phyloP scores from a whole-genome alignment of 2,888 invertebrate genomes.

The Drosophila rellima region DNA sequence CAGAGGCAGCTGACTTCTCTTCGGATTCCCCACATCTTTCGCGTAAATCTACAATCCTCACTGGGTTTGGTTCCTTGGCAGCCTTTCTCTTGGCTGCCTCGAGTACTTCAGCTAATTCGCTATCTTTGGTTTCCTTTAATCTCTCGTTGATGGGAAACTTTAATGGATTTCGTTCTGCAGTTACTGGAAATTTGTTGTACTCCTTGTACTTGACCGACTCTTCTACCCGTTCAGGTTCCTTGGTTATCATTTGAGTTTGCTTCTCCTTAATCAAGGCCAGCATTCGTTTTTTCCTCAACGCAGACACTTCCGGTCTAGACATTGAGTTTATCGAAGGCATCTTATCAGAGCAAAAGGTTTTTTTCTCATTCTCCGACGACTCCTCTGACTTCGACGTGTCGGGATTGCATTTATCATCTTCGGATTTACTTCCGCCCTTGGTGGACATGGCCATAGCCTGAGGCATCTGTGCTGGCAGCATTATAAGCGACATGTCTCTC shows the following conservation, averaged over 20 bases:
- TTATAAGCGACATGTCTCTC: neutral
- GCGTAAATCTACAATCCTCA: too few relatives aligned
- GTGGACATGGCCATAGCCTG: conserved; percentile 12
- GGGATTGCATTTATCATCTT: neutral
- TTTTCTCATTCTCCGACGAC: neutral
- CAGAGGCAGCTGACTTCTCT: neutral
- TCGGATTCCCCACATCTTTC: neutral
- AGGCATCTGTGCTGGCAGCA: conserved; percentile 4
- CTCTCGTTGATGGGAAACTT: conserved; percentile 39
- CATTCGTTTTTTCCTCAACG: neutral
- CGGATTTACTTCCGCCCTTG: neutral
- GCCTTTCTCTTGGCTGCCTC: conserved; percentile 8
- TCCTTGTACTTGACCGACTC: conserved; percentile 1
- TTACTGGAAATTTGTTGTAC: conserved; percentile 24
- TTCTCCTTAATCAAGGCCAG: neutral
- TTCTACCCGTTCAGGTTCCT: neutral
- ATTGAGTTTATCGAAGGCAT: neutral
- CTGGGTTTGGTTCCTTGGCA: neutral
- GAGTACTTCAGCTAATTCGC: conserved; percentile 19
- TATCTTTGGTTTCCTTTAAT: conserved; percentile 45
- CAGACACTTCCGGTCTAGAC: neutral
- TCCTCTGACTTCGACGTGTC: neutral
- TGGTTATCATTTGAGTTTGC: neutral
- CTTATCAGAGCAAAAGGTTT: neutral
- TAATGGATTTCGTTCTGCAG: neutral